Base-by-base conservation (phyloP, 35 echinoderm and acorn worm genomes). In the Apostichopus japonicus region DNA sequence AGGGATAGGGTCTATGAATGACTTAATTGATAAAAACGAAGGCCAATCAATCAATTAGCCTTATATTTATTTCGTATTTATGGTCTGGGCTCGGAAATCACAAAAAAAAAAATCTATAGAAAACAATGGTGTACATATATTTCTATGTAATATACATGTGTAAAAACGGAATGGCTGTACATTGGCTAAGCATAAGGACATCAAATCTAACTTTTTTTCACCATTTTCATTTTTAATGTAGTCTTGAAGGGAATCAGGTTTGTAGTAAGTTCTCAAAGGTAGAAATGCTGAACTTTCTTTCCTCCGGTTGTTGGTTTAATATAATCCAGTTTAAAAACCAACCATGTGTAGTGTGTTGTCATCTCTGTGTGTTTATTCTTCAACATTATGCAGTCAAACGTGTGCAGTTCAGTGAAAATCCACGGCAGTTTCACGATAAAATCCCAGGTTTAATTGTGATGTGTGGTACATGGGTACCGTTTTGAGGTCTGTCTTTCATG, bases 11-110 rank as follows among this genome's bases (percentile, higher is more conserved):
- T 75, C 21, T 75, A 75, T 23, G 71, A 75, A 75, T 23, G 71
- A 19, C 71, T 14, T 75, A 75, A 75, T 44, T 44, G 13, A 61
- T 61, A 13, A 61, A 61, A 75, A 21, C 71, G n/a, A 75, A 75
- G 71, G 71, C 71, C 71, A 75, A 75, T 75, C 71, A 75, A 19
- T 67, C 19, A 15, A 75, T 84, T 57, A 57, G 81, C 81, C 81
- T 84, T 55, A 57, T 84, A 84, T 84, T 84, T 84, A 84, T 84
- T 27, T 84, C 81, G 19, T 84, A 84, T 84, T 84, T 84, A 84
- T 84, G 81, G 81, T 57, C 81, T 22, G 81, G 81, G 54, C 56
- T 10, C 10, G 16, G 22, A 84, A 84, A 54, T 58, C 56, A 84
- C 56, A 23, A 57, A 58, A 84, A 83, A 83, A 54, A 57, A 19